A percentile compares a stretch with the other conserved stretches of the same genome.
Conservation (phyloP, 2,888 invertebrate species). For the Aproaerema taeniolella region DNA sequence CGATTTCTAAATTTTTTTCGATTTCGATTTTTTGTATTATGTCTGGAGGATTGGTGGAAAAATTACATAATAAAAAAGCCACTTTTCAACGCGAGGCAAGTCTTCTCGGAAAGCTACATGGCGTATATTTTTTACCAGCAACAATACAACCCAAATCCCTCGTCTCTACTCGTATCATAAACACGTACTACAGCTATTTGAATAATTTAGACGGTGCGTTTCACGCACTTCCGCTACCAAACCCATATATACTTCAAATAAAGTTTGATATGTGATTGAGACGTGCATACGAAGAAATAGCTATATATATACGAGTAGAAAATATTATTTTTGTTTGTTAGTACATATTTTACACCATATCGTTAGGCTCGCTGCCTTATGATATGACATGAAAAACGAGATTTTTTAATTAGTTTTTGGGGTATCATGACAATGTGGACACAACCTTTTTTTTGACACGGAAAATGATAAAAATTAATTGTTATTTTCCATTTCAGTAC, state of each 20-base stretch:
- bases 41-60: neutral
- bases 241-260: constrained; percentile 21
- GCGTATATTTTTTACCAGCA: too few relatives aligned
- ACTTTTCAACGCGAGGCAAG: too few relatives aligned
- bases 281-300: constrained; percentile 28
- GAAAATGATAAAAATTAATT: too few relatives aligned
- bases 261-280: constrained; percentile 30
- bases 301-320: too few relatives aligned
- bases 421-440: neutral
- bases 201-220: constrained; percentile 43
- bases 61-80: neutral
- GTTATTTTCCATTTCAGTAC: too few relatives aligned
- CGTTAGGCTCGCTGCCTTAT: neutral
- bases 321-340: neutral
- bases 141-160: too few relatives aligned
- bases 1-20: too few relatives aligned
- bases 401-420: neutral
- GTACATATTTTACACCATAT: neutral
- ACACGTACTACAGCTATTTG: constrained; percentile 33
- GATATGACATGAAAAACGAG: neutral
- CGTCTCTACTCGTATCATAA: constrained; percentile 18
- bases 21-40: neutral
- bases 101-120: too few relatives aligned
- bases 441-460: neutral
- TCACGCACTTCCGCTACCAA: constrained; percentile 26